phyloP scores from a whole-genome alignment of 2,113 vertebrate genomes.

The Noctilio leporinus region DNA sequence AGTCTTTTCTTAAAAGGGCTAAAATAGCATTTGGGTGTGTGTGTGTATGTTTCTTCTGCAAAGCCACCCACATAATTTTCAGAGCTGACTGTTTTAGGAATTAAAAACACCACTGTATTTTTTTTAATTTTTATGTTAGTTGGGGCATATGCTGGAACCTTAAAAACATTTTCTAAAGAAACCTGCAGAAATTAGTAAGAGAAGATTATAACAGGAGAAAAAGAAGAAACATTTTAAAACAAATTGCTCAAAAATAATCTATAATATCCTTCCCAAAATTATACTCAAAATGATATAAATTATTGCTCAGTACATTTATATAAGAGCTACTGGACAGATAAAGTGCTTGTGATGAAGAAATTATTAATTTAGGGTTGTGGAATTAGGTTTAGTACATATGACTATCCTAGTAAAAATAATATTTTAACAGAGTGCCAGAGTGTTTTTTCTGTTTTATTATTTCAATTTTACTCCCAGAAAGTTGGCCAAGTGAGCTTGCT shows the following conservation, averaged over 20 bases:
- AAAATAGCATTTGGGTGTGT: background rate
- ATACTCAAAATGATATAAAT: background rate
- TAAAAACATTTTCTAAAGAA: constrained; percentile 14
- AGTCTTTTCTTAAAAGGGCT: background rate
- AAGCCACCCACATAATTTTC: background rate
- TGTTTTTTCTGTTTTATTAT: constrained; percentile 45
- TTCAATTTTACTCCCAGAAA: constrained; percentile 61
- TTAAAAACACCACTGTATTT: background rate
- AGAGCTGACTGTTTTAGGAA: background rate
- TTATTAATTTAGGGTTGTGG: constrained; percentile 23
- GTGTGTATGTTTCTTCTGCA: background rate
- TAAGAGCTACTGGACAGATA: background rate
- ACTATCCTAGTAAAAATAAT: constrained; percentile 49
- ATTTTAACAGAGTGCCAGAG: constrained; percentile 42
- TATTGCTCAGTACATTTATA: background rate
- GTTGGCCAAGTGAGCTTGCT: background rate
- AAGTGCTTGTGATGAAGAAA: background rate
- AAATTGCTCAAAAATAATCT: background rate
- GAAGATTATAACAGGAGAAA: background rate
- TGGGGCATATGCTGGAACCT: background rate
- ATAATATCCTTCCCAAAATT: background rate
- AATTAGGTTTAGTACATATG: constrained; percentile 34
- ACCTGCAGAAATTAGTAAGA: background rate
- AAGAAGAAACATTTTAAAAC: background rate
- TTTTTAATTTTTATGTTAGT: background rate